phyloP scores from a whole-genome alignment of 1,140 invertebrate genomes.

The Zaprionus lachaisei region DNA sequence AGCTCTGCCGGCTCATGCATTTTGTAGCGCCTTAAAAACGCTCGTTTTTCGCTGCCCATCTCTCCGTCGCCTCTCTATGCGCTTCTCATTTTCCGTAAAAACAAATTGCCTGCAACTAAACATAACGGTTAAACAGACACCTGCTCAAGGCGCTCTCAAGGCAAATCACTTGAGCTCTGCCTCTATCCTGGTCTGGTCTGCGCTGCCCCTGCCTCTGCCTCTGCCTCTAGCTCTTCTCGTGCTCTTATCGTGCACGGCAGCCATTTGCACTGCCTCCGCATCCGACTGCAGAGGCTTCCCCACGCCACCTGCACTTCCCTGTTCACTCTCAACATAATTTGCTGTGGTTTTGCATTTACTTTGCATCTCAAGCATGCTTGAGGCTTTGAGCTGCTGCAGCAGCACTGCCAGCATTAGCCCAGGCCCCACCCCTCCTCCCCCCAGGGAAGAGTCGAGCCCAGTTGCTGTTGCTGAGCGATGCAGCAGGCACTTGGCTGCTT shows the following conservation, averaged over 20 bases:
- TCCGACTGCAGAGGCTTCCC: constrained; percentile 16
- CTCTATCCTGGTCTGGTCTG: constrained; percentile 5
- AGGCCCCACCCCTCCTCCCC: accelerated
- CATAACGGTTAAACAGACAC: constrained; percentile 82
- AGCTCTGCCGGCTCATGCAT: constrained; percentile 19
- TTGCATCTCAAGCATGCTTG: constrained; percentile 76
- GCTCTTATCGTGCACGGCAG: constrained; percentile 24
- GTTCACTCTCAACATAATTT: constrained; percentile 72
- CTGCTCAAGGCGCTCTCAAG: constrained; percentile 74
- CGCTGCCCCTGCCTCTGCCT: neutral
- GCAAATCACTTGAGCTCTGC: constrained; percentile 72
- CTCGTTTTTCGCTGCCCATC: constrained; percentile 14
- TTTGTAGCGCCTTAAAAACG: constrained; percentile 47
- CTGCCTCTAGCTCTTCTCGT: neutral
- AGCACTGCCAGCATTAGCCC: constrained; percentile 28
- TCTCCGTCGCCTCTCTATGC: neutral
- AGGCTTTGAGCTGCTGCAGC: constrained; percentile 56
- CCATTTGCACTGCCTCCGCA: constrained; percentile 26
- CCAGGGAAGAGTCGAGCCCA: neutral
- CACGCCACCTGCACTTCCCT: neutral
- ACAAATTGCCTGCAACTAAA: constrained; percentile 83
- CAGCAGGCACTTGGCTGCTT: constrained; percentile 28
- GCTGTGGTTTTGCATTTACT: constrained; percentile 82
- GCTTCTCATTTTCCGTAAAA: constrained; percentile 41
- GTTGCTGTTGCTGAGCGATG: neutral